A percentile compares a stretch with the other conserved stretches of the same genome.
These are phyloP conservation scores for Lamprologus speciosus DNA, from an alignment of 2,113 vertebrate genomes.

Conservation along the genomic window DNA sequence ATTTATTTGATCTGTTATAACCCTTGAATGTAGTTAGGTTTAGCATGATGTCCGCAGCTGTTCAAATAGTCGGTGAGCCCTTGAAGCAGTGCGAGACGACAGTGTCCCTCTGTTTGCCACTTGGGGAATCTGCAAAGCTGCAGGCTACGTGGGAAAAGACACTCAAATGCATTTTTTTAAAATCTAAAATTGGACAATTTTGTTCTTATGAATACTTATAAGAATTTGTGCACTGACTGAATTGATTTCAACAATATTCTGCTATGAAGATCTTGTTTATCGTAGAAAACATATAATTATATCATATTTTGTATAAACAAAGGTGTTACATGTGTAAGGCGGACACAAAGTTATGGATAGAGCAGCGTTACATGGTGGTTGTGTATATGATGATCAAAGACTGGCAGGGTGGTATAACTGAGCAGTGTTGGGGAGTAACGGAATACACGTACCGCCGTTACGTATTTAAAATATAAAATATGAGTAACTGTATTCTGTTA, in stretches of 20 bases:
- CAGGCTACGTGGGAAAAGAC: background rate
- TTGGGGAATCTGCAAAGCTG: background rate
- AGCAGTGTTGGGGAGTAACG: no score
- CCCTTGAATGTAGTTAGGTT: background rate
- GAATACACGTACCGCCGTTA: no score
- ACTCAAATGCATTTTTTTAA: rapidly evolving
- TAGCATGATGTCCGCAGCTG: constrained; percentile 51
- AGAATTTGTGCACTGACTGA: background rate
- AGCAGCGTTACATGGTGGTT: background rate
- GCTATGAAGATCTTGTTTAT: background rate
- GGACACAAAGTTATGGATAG: background rate
- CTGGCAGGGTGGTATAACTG: background rate
- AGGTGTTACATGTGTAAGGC: background rate
- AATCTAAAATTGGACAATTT: background rate
- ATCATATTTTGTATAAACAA: background rate
- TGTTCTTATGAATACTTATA: background rate
- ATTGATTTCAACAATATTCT: background rate
- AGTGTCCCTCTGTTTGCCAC: constrained; percentile 26
- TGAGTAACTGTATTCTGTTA: no score
- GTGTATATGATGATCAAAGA: background rate
- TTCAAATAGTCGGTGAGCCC: constrained; percentile 47
- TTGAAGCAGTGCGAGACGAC: constrained; percentile 1
- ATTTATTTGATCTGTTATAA: constrained; percentile 49
- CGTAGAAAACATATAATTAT: background rate
- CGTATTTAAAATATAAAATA: no score